Percentiles rank a stretch among this genome's conserved stretches.
Evolutionary conservation across 2,797 vertebrate genomes (phyloP).

Genomic region (Podargus strigoides): DNA sequence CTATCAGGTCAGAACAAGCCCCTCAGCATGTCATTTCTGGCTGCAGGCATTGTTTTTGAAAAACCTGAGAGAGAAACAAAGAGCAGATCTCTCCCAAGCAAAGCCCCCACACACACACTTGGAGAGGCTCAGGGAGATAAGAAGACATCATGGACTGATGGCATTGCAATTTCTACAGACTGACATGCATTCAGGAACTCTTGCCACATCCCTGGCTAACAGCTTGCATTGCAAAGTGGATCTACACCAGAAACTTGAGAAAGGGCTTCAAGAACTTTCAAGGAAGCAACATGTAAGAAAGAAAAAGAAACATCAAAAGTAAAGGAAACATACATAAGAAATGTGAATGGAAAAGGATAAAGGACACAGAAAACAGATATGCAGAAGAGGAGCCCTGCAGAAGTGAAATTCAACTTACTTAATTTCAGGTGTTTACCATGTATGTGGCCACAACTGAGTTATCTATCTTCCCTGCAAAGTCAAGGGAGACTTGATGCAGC

Average conservation of each 20-base stretch:
- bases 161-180: neutral
- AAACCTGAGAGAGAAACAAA: neutral
- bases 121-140: neutral
- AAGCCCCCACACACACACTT: neutral
- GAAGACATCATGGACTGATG: neutral
- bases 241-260: fast-evolving
- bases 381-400: neutral
- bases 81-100: neutral
- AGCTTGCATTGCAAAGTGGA: neutral
- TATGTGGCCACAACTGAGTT: neutral
- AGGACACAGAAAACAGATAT: neutral
- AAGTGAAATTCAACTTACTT: neutral
- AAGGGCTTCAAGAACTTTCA: neutral
- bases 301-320: neutral
- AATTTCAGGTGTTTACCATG: neutral
- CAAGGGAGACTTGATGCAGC: neutral
- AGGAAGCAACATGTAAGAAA: neutral
- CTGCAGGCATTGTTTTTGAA: neutral
- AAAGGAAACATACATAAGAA: neutral
- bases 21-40: neutral
- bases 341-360: neutral
- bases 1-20: neutral
- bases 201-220: neutral
- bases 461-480: neutral
- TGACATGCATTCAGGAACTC: neutral